Conservation (phyloP, 2,888 invertebrate species). For the Mesopsocus fuscifrons region DNA sequence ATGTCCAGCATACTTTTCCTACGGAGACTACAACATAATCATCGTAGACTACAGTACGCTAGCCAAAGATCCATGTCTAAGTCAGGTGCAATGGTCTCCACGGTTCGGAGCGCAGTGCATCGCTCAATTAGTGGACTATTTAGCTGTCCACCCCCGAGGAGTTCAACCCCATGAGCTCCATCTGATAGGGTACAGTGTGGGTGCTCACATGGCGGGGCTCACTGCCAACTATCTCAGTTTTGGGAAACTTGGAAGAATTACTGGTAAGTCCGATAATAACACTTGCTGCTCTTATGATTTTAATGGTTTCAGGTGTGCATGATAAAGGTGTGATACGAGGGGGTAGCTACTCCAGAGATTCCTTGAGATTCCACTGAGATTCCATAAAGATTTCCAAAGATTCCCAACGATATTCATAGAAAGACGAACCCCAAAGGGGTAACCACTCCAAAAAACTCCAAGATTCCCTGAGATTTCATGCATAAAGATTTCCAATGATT, state of each 20-base stretch:
- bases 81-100: slow-evolving; percentile 38
- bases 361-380: no score
- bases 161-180: slow-evolving; percentile 55
- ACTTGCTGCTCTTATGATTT: no score
- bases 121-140: slow-evolving; percentile 58
- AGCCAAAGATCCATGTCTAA: slow-evolving; percentile 65
- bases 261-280: slow-evolving; percentile 30
- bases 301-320: no score
- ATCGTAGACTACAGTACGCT: slow-evolving; percentile 69
- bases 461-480: no score
- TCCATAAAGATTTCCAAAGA: no score
- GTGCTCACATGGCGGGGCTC: slow-evolving; percentile 68
- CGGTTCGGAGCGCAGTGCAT: slow-evolving; percentile 45
- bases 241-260: slow-evolving; percentile 67
- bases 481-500: no score
- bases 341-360: no score
- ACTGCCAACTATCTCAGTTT: slow-evolving; percentile 54
- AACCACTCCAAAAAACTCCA: no score
- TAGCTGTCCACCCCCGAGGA: slow-evolving; percentile 58
- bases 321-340: no score
- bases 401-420: no score
- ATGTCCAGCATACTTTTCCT: slow-evolving; percentile 55
- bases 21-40: slow-evolving; percentile 66
- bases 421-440: no score
- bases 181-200: slow-evolving; percentile 71